Evolutionary conservation across 2,113 vertebrate species (phyloP), one percentile per base, ranked within the genome.

Genomic region (Erythrolamprus reginae): DNA sequence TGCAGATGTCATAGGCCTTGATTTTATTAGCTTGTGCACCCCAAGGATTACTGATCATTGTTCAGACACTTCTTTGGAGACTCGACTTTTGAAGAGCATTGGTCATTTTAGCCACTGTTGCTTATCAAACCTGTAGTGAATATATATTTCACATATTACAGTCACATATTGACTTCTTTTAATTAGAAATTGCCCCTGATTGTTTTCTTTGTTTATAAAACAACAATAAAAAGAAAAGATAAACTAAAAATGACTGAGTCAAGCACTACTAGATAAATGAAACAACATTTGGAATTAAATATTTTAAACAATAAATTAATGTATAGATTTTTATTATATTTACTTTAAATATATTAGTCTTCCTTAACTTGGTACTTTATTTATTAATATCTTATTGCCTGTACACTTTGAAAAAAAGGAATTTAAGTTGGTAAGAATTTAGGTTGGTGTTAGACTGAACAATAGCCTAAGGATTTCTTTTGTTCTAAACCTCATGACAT

Each of bases 161-260:
- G 82, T 33, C 42, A 48, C 0, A 15, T 88, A 87, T 88, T 61
- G 28, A 61, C 28, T 61, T 61, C 10, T n/a, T 93, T 90, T 26
- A 84, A 48, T n/a, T n/a, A n/a, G 12, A 61, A 12, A 65, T 61
- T 52, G 87, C 28, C 45, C 26, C 0, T 0, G 28, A 82, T 9
- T 26, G 91, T 15, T 50, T 84, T 5, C 88, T 33, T 55, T 1
- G 82, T 84, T 87, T 89, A n/a, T 87, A 91, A 89, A 91, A 3
- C 85, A 52, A 85, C 56, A 58, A 19, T 12, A 84, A 33, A 58
- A 33, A 47, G n/a, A 85, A 90, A 91, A 42, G n/a, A n/a, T 51
- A 38, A 86, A 86, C 65, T 38, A 38, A n/a, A 33, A 70, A 70
- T 70, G n/a, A 17, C n/a, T 70, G 65, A 38, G n/a, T 38, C 65